phyloP scores from a whole-genome alignment of 2,797 vertebrate genomes.

The Cryptoprocta ferox region DNA sequence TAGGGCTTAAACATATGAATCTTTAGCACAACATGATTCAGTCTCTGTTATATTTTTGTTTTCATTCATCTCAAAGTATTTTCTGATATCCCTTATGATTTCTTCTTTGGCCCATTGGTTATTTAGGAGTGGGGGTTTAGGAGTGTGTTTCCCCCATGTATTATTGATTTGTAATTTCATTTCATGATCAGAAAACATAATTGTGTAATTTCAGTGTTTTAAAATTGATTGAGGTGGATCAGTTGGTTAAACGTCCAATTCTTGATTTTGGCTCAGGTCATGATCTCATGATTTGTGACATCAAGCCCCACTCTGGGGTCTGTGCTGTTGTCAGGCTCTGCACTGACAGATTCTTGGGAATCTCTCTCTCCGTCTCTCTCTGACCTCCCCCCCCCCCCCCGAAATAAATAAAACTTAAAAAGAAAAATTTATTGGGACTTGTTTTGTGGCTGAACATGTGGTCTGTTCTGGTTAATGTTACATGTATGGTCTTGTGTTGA shows the following conservation, averaged over 20 bases:
- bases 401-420: too few relatives aligned
- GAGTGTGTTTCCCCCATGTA: background rate
- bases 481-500: background rate
- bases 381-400: too few relatives aligned
- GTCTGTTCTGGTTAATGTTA: background rate
- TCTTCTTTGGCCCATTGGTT: background rate
- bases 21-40: background rate
- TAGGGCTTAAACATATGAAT: background rate
- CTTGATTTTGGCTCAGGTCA: too few relatives aligned
- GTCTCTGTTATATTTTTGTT: background rate
- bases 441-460: background rate
- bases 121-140: background rate
- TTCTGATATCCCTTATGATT: background rate
- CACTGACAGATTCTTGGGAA: too few relatives aligned
- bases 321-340: too few relatives aligned
- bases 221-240: background rate
- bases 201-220: conserved; percentile 10
- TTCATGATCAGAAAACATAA: background rate
- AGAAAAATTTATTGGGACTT: background rate
- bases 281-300: too few relatives aligned
- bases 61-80: background rate
- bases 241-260: too few relatives aligned
- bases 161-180: conserved; percentile 5
- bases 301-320: too few relatives aligned
- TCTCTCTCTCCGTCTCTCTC: too few relatives aligned